Conservation (phyloP, 2,113 vertebrate genomes). For the Pomatostomus ruficeps region DNA sequence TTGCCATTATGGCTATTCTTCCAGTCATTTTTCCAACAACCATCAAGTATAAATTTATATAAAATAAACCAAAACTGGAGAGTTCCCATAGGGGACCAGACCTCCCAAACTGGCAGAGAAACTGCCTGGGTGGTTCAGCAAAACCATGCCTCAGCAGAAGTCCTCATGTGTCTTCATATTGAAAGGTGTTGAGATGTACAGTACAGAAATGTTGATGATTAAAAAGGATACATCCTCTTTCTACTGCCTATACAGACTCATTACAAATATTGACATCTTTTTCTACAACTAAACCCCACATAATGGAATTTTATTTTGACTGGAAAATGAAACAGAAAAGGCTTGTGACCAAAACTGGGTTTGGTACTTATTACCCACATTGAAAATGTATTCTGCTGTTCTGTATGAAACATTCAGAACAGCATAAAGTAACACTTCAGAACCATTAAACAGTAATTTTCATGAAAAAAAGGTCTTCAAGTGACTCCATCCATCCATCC, state of each 20-base stretch:
- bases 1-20: background rate
- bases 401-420: background rate
- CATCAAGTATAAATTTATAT: background rate
- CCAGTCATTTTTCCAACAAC: background rate
- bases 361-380: background rate
- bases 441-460: background rate
- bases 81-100: background rate
- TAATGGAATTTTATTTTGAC: background rate
- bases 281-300: background rate
- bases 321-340: slow-evolving; percentile 24
- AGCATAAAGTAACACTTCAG: background rate
- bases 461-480: background rate
- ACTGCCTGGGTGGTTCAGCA: background rate
- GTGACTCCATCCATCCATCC: background rate
- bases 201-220: background rate
- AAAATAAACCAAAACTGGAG: background rate
- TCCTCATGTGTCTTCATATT: background rate
- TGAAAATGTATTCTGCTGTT: background rate
- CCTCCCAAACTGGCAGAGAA: background rate
- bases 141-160: background rate
- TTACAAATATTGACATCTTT: background rate
- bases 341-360: background rate
- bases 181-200: background rate
- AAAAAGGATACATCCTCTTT: background rate
- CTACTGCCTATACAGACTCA: background rate